Evolutionary conservation across 1,140 invertebrate genomes (phyloP), one percentile per base, ranked within the genome.

Genomic region (Brevipalpus yothersi): DNA sequence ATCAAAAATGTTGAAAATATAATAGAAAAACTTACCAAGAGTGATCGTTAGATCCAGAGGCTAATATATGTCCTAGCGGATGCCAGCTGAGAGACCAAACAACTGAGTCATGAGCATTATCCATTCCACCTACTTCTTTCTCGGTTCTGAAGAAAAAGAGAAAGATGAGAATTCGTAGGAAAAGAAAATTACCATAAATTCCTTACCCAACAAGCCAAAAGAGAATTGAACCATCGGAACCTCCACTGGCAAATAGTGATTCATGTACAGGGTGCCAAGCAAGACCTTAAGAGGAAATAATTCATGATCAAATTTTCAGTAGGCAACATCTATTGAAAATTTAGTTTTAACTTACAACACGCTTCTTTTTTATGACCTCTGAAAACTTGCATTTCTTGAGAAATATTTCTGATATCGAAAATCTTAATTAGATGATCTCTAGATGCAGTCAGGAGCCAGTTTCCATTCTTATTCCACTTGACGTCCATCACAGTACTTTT

Each of bases 11-110:
- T 15, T 40, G 42, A 53, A 42, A n/a, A 23, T 12, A 21, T n/a
- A 12, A 53, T 68, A 68, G 65, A 17, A 51, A 51, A 13, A 51
- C 49, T 51, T 67, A 75, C 72, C 75, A 92, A 5, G 90, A 90
- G 67, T 96, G 92, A 74, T 97, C 93, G 73, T 97, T 97, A 23
- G 91, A 95, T 7, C 93, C 92, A 4, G 92, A 94, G 67, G 90
- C 94, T 3, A 99, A 73, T 65, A 99, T 96, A 70, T 99, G 95
- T 8, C 95, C 95, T 7, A 98, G 71, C 1, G 95, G 95, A 78
- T 99, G 95, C 94, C 95, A 99, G 21, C 90, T 87, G 63, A 99
- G 74, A 15, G 89, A 88, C 94, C 94, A 98, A 1, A 99, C 90
- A 68, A 96, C 96, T 66, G 89, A 94, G 71, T 99, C 94, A 72